Conservation (phyloP, 1,140 invertebrate species). For the Elysia chlorotica region DNA sequence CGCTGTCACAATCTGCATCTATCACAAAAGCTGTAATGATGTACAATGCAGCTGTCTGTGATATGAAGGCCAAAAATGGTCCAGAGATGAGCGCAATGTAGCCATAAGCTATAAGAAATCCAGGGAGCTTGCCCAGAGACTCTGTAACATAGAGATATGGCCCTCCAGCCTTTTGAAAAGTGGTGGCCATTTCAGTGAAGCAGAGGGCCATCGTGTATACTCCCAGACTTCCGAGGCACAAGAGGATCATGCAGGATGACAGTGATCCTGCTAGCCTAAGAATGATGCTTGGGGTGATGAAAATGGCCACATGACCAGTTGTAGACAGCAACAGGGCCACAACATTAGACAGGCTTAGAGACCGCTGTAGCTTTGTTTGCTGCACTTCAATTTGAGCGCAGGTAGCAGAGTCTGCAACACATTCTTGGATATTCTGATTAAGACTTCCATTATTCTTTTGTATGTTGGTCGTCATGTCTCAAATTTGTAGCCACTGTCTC, state of each 20-base stretch:
- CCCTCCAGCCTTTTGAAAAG: slow-evolving; percentile 90
- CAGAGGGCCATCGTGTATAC: slow-evolving; percentile 71
- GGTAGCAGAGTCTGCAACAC: too few relatives aligned
- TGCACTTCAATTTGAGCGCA: too few relatives aligned
- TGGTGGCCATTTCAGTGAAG: slow-evolving; percentile 92
- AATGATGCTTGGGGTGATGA: slow-evolving; percentile 18
- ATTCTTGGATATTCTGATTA: too few relatives aligned
- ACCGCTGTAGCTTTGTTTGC: slow-evolving; percentile 13
- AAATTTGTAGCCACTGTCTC: too few relatives aligned
- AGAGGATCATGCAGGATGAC: slow-evolving; percentile 8
- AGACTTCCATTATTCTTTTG: too few relatives aligned
- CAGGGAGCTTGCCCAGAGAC: slow-evolving; percentile 81
- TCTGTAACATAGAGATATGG: slow-evolving; percentile 94
- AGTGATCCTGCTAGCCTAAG: slow-evolving; percentile 21
- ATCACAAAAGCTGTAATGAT: slow-evolving; percentile 19
- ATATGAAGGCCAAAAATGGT: slow-evolving; percentile 54
- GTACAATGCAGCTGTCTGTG: slow-evolving; percentile 29
- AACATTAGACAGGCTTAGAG: slow-evolving; percentile 16
- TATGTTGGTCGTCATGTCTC: too few relatives aligned
- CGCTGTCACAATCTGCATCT: slow-evolving; percentile 11
- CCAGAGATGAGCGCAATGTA: slow-evolving; percentile 72
- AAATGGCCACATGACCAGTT: slow-evolving; percentile 24
- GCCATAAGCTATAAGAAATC: slow-evolving; percentile 94
- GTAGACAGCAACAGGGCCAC: slow-evolving; percentile 18
- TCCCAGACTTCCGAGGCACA: slow-evolving; percentile 7